phyloP scores from a whole-genome alignment of 2,888 invertebrate species.

The Dioctria rufipes region DNA sequence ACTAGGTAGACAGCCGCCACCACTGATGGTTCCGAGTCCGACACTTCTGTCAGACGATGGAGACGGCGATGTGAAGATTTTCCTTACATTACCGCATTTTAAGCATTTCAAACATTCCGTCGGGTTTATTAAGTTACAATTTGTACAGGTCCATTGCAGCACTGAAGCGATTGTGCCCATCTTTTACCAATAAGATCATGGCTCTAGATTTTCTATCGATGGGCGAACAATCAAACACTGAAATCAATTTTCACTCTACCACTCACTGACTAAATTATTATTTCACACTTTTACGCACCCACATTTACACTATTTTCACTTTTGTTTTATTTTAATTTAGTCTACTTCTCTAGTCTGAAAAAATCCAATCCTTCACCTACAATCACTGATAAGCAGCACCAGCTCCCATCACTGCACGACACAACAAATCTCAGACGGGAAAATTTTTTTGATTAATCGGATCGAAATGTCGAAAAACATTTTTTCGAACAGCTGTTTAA shows the following conservation, averaged over 20 bases:
- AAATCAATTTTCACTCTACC: background rate
- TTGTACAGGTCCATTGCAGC: slow-evolving; percentile 92
- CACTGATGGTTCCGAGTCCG: slow-evolving; percentile 61
- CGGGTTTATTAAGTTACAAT: slow-evolving; percentile 90
- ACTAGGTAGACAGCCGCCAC: slow-evolving; percentile 44
- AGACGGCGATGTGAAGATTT: slow-evolving; percentile 67
- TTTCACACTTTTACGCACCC: slow-evolving; percentile 73
- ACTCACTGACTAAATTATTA: slow-evolving; percentile 83
- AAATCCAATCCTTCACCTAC: slow-evolving; percentile 27
- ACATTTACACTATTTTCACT: background rate
- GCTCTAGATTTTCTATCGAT: slow-evolving; percentile 61
- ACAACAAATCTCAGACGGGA: slow-evolving; percentile 48
- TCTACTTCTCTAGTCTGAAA: background rate
- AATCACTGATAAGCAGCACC: slow-evolving; percentile 41
- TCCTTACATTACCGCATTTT: slow-evolving; percentile 83
- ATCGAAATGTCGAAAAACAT: slow-evolving; percentile 43
- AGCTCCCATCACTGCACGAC: slow-evolving; percentile 41
- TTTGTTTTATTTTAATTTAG: background rate
- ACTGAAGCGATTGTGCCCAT: slow-evolving; percentile 96
- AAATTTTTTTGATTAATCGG: slow-evolving; percentile 37
- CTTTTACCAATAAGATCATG: slow-evolving; percentile 62
- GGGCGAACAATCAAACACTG: slow-evolving; percentile 55
- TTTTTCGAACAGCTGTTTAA: slow-evolving; percentile 38
- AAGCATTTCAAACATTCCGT: slow-evolving; percentile 88
- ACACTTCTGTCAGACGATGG: slow-evolving; percentile 64